Base-by-base conservation (phyloP, 2,888 invertebrate genomes). In the Deroplatys truncata region DNA sequence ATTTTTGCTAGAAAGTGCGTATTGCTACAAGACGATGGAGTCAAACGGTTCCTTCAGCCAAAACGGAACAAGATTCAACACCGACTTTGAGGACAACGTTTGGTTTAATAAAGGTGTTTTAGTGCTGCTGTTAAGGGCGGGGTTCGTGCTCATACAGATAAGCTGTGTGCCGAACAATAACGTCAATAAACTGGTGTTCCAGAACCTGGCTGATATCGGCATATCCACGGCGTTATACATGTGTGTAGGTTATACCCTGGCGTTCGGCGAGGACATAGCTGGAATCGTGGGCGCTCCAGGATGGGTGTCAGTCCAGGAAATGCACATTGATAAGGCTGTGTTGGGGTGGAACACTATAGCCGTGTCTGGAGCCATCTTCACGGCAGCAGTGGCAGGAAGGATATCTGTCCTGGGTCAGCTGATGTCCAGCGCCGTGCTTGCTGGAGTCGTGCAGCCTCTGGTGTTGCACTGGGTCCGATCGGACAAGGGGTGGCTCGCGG, bases 391-490 rank as follows among this genome's bases (percentile, higher is more conserved):
- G 31, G 92, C 92, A 1, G 93, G 93, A 16, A 91, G 93, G 90
- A 91, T 92, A 28, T 92, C 92, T 84, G 91, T 92, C 25, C 85
- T 92, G n/a, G 93, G 91, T 7, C 92, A 91, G 89, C 91, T 92
- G 72, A 91, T 91, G 83, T 91, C 92, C 82, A 92, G 92, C 9
- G 88, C 92, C 0, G 29, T 93, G 1, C 91, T 93, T 16, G 91
- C 92, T 7, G 92, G 92, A 0, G 9, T 93, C 10, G 88, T 92
- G 82, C 92, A 93, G 89, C 93, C 93, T 0, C 88, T 93, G 5
- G 83, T 93, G 13, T 92, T 93, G 31, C 93, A 93, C 90, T 93
- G 93, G 93, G 91, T 92, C n/a, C 93, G 93, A 93, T 92, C 92
- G 25, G 88, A 91, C 0, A 84, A 91, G 5, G 93, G 93, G 16